Conservation (phyloP, 2,888 invertebrate genomes). For the Microdon myrmicae region DNA sequence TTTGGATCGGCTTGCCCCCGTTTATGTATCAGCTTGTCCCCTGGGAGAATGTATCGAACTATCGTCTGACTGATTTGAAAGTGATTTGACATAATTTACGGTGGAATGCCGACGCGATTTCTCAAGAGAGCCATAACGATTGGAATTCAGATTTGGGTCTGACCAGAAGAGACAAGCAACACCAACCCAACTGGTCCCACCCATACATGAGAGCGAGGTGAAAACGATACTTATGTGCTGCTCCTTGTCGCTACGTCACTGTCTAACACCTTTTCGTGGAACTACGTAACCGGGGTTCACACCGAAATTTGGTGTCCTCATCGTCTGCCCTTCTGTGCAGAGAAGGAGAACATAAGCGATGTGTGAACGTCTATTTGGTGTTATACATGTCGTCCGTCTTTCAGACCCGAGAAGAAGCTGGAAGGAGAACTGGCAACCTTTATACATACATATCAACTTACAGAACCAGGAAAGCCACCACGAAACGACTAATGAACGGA, state of each 20-base stretch:
- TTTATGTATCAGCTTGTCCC: slow-evolving; percentile 25
- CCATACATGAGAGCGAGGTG: slow-evolving; percentile 1
- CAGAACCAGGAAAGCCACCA: slow-evolving; percentile 31
- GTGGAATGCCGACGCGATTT: slow-evolving; percentile 42
- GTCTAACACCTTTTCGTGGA: slow-evolving; percentile 52
- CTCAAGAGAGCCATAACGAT: slow-evolving; percentile 16
- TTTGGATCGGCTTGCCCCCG: slow-evolving; percentile 21
- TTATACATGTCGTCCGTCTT: slow-evolving; percentile 32
- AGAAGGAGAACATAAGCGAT: slow-evolving; percentile 27
- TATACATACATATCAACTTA: slow-evolving; percentile 33
- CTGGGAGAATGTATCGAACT: slow-evolving; percentile 39
- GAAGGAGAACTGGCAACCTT: slow-evolving; percentile 18
- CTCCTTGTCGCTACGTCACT: slow-evolving; percentile 47
- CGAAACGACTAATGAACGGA: slow-evolving; percentile 19
- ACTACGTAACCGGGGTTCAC: slow-evolving; percentile 45
- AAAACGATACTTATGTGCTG: slow-evolving; percentile 41
- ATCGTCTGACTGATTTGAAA: slow-evolving; percentile 47
- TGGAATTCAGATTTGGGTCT: slow-evolving; percentile 15
- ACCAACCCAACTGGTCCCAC: not conserved
- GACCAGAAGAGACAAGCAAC: not conserved
- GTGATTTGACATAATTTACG: slow-evolving; percentile 46
- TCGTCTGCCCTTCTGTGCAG: slow-evolving; percentile 35
- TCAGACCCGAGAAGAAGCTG: slow-evolving; percentile 40
- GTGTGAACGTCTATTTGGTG: slow-evolving; percentile 23
- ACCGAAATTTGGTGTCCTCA: slow-evolving; percentile 42